A percentile compares a stretch with the other conserved stretches of the same genome.
These are phyloP conservation scores for Pyrgus malvae DNA, from an alignment of 2,888 invertebrate species.

Conservation along the genomic window DNA sequence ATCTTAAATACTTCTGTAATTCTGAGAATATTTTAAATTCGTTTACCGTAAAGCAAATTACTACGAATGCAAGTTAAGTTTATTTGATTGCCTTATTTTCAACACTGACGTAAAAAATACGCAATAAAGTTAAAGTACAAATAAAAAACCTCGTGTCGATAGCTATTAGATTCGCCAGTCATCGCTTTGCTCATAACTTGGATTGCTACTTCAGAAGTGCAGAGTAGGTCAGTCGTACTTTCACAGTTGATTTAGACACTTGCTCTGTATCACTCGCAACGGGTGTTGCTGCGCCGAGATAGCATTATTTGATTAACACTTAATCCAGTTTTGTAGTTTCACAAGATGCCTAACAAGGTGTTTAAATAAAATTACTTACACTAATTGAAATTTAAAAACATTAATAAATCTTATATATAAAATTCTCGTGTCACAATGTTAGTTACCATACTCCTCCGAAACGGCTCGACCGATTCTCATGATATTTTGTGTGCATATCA, in stretches of 20 bases:
- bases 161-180: not conserved
- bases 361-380: not conserved
- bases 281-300: conserved; percentile 49
- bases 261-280: conserved; percentile 44
- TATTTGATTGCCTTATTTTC: too few species aligned
- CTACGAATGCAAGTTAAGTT: too few species aligned
- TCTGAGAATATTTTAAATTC: too few species aligned
- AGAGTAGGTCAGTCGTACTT: conserved; percentile 37
- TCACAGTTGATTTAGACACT: conserved; percentile 48
- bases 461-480: too few species aligned
- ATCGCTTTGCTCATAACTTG: not conserved
- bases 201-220: conserved; percentile 6
- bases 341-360: conserved; percentile 7
- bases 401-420: not conserved
- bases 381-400: not conserved
- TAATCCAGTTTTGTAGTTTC: conserved; percentile 16
- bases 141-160: too few species aligned
- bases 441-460: too few species aligned
- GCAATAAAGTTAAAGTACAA: too few species aligned
- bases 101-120: too few species aligned
- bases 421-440: too few species aligned
- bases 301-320: conserved; percentile 41
- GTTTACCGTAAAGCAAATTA: too few species aligned
- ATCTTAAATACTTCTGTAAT: not conserved
- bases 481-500: too few species aligned